Percentiles rank a stretch among this genome's conserved stretches.
Evolutionary conservation across 2,113 vertebrate genomes (phyloP).

Genomic region (Polyodon spathula): DNA sequence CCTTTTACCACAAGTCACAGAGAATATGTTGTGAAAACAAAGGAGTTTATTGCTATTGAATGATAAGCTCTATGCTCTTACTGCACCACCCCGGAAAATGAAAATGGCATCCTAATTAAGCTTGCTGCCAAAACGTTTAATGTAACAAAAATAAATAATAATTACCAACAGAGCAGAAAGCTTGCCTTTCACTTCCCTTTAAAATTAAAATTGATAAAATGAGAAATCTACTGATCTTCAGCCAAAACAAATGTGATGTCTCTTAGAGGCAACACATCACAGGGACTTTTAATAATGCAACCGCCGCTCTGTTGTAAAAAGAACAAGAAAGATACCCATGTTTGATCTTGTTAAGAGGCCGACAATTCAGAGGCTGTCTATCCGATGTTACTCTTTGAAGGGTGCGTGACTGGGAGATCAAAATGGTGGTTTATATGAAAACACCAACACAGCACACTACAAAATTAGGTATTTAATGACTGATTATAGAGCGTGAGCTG

Average conservation of each 20-base stretch:
- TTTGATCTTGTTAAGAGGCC: constrained; percentile 26
- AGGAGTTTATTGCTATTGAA: no score
- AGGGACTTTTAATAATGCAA: constrained; percentile 37
- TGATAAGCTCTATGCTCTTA: constrained; percentile 32
- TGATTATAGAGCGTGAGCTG: no score
- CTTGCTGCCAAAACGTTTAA: constrained; percentile 31
- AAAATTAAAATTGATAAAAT: constrained; percentile 36
- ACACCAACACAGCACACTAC: neutral
- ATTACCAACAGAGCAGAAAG: constrained; percentile 7
- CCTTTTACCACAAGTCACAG: no score
- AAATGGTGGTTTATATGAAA: neutral
- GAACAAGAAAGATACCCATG: constrained; percentile 15
- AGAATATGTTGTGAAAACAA: no score
- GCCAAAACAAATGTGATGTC: constrained; percentile 27
- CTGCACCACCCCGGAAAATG: constrained; percentile 20
- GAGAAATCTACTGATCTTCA: constrained; percentile 28
- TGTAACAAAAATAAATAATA: constrained; percentile 6
- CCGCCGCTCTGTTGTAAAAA: constrained; percentile 24
- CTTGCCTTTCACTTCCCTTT: constrained; percentile 29
- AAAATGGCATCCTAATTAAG: constrained; percentile 41
- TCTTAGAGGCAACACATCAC: constrained; percentile 33
- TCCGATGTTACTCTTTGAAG: constrained; percentile 40
- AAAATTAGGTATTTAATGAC: no score
- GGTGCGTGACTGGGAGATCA: constrained; percentile 16
- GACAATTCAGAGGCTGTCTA: constrained; percentile 3